Conservation (phyloP, 1,140 invertebrate genomes). For the Littorina saxatilis region DNA sequence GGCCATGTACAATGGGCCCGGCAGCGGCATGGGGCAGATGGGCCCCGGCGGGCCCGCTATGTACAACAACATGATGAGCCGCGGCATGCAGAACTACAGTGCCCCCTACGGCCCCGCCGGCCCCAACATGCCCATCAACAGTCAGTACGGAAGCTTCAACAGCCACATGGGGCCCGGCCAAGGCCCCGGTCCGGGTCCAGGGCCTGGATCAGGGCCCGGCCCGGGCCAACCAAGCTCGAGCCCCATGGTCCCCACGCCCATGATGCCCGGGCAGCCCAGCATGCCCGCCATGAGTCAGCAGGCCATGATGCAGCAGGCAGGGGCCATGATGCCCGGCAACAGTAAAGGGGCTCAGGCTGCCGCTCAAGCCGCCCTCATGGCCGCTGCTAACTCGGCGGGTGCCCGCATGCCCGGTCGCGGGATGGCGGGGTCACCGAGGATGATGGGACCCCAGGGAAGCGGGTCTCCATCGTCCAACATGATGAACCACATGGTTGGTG, state of each 20-base stretch:
- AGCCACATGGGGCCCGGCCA: conserved; percentile 64
- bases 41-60: conserved; percentile 48
- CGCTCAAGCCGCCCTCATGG: conserved; percentile 74
- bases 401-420: conserved; percentile 13
- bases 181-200: conserved; percentile 35
- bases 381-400: conserved; percentile 70
- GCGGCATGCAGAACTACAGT: conserved; percentile 58
- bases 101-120: conserved; percentile 57
- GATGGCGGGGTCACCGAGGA: conserved; percentile 44
- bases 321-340: conserved; percentile 42
- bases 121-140: conserved; percentile 58
- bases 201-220: conserved; percentile 20
- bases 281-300: conserved; percentile 47
- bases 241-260: conserved; percentile 25
- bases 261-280: conserved; percentile 15
- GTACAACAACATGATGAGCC: conserved; percentile 67
- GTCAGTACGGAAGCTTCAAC: conserved; percentile 70
- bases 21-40: conserved; percentile 59
- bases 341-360: conserved; percentile 74
- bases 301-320: conserved; percentile 37
- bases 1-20: conserved; percentile 71
- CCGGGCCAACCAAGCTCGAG: conserved; percentile 31
- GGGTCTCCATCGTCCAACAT: conserved; percentile 40
- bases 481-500: conserved; percentile 60
- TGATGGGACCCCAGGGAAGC: conserved; percentile 36